Percentiles rank a stretch among this genome's conserved stretches.
Evolutionary conservation across 2,888 invertebrate species (phyloP).

Genomic region (Drosophila suboccidentalis): DNA sequence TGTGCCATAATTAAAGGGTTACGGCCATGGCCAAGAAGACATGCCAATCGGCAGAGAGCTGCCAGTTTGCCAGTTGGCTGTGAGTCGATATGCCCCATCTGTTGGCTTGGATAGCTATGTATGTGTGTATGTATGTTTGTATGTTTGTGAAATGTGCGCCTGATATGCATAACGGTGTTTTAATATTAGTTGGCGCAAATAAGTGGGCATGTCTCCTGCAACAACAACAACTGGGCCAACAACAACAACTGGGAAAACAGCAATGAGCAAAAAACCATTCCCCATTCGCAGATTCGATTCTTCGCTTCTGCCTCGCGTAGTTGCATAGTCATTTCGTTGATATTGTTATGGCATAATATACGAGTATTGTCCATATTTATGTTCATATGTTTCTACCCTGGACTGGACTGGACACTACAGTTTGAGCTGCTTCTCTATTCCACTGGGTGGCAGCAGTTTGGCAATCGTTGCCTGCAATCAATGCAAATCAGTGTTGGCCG

Average conservation of each 20-base stretch:
- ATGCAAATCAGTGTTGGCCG: constrained; percentile 35
- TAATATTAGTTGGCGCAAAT: constrained; percentile 78
- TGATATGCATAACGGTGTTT: constrained; percentile 82
- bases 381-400: not conserved
- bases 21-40: constrained; percentile 73
- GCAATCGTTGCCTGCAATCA: constrained; percentile 34
- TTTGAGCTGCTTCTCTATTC: constrained; percentile 31
- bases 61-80: constrained; percentile 38
- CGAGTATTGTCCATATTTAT: constrained; percentile 11
- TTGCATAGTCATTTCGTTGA: constrained; percentile 64
- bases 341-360: constrained; percentile 75
- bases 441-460: constrained; percentile 33
- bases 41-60: constrained; percentile 57
- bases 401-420: constrained; percentile 28
- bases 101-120: constrained; percentile 18
- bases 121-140: too few species aligned
- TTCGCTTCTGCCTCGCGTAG: not conserved
- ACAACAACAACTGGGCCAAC: constrained; percentile 8
- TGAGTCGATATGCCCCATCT: constrained; percentile 39
- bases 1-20: constrained; percentile 80
- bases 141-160: constrained; percentile 61
- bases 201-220: constrained; percentile 66
- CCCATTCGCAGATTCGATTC: constrained; percentile 30
- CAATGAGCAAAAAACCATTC: constrained; percentile 47
- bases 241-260: constrained; percentile 1